Conservation (phyloP, 2,797 vertebrate genomes). For the Sebastes goodei region DNA sequence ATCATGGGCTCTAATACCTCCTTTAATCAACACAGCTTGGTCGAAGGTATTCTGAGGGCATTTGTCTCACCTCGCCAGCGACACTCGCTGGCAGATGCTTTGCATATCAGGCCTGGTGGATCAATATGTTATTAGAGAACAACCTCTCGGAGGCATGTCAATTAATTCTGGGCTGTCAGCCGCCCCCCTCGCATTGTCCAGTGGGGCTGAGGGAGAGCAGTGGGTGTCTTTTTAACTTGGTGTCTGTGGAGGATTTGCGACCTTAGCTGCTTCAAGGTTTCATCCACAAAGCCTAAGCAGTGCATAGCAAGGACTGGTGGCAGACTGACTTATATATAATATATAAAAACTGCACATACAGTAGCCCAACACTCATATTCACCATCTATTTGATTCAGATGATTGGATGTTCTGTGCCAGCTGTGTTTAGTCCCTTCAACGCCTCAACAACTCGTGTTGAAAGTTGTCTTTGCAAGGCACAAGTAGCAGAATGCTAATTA, state of each 20-base stretch:
- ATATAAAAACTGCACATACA: background rate
- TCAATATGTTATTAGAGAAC: constrained; percentile 98
- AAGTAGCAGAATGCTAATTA: background rate
- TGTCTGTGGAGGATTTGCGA: constrained; percentile 42
- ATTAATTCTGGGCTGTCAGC: constrained; percentile 92
- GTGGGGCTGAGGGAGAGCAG: constrained; percentile 72
- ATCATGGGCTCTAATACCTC: constrained; percentile 70
- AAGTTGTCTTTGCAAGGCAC: background rate
- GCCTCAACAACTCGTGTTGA: background rate
- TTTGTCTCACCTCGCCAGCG: constrained; percentile 81
- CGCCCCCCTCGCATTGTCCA: constrained; percentile 62
- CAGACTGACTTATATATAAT: background rate
- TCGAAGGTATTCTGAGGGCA: constrained; percentile 81
- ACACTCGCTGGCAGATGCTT: constrained; percentile 84
- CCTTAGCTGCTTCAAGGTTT: constrained; percentile 57
- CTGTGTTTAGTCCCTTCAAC: background rate
- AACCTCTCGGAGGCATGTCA: constrained; percentile 86
- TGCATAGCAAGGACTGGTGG: background rate
- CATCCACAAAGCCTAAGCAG: constrained; percentile 20
- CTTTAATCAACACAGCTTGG: constrained; percentile 85
- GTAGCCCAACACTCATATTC: background rate
- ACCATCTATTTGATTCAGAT: background rate
- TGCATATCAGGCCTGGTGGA: constrained; percentile 89
- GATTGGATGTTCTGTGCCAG: background rate
- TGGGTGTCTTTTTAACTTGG: constrained; percentile 71